A percentile compares a stretch with the other conserved stretches of the same genome.
Conservation (phyloP, 2,888 invertebrate species). For the Drosophila meridionalis region DNA sequence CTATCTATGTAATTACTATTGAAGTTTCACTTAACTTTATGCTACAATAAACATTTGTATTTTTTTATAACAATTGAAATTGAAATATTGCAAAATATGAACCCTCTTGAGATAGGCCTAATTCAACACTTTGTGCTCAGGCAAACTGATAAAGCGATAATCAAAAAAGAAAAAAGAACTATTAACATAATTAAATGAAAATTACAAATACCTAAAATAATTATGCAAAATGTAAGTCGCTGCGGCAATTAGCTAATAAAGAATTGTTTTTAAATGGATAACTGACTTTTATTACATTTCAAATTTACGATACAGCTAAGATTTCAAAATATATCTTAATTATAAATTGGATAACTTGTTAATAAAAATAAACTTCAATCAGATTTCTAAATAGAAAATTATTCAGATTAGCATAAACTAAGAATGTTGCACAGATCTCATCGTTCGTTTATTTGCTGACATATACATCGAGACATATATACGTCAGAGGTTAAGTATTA, state of each 20-base stretch:
- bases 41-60: constrained; percentile 38
- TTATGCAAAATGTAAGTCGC: constrained; percentile 29
- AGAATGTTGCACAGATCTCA: constrained; percentile 8
- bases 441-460: not conserved
- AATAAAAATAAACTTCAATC: not conserved
- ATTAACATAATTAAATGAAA: constrained; percentile 29
- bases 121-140: constrained; percentile 55
- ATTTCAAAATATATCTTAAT: not conserved
- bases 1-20: constrained; percentile 44
- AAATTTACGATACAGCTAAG: not conserved
- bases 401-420: not conserved
- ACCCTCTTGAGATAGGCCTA: constrained; percentile 1
- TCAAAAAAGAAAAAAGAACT: constrained; percentile 42
- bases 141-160: constrained; percentile 63
- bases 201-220: constrained; percentile 11
- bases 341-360: not conserved
- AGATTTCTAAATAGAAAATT: not conserved
- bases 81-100: not conserved
- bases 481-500: not conserved
- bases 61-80: constrained; percentile 12
- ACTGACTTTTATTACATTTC: not conserved
- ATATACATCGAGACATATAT: constrained; percentile 1
- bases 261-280: constrained; percentile 50
- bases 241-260: constrained; percentile 60
- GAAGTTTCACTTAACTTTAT: constrained; percentile 50